Evolutionary conservation across 2,888 invertebrate genomes (phyloP), one percentile per base, ranked within the genome.

Genomic region (Andrena hattorfiana): DNA sequence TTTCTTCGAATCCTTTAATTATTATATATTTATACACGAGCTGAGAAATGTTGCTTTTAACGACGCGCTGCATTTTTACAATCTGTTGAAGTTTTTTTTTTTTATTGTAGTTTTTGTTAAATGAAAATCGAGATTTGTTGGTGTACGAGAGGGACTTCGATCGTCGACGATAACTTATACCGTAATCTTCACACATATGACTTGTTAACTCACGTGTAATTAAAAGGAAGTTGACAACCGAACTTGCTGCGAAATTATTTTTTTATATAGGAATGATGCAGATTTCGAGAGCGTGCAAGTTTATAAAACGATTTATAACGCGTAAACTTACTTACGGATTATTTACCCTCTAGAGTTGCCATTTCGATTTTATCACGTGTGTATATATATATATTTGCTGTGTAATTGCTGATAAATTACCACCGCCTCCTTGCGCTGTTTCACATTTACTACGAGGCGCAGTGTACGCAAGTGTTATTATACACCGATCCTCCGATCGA

Each of bases 231-330:
- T 54, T 51, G 30, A 75, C 16, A 56, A 48, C 7, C 42, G 35
- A 78, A 42, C 63, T 83, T 78, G 63, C 73, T 80, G 54, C 64
- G 23, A 77, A 78, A 85, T 86, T 86, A 86, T 86, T 85, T 86
- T 86, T 85, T 62, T 86, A 85, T 83, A 51, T 78, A 71, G 66
- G 49, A 78, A 81, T 68, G 67, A 48, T 68, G 59, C 68, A 68
- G 49, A 64, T 70, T 77, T 78, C 28, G 20, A 48, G 23, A 54
- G 32, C n/a, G 49, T 54, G 66, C 62, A 72, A 82, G 63, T 71
- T 80, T 62, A 72, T 64, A 66, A 70, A 51, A 63, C 54, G 8
- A 76, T 72, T 67, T 71, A 59, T 63, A 60, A 71, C 64, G n/a
- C 54, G 54, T n/a, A 23, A 26, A 77, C 35, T 72, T 49, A 72